Percentiles rank a stretch among this genome's conserved stretches.
Conservation (phyloP, 2,888 invertebrate genomes). For the Autographa gamma region DNA sequence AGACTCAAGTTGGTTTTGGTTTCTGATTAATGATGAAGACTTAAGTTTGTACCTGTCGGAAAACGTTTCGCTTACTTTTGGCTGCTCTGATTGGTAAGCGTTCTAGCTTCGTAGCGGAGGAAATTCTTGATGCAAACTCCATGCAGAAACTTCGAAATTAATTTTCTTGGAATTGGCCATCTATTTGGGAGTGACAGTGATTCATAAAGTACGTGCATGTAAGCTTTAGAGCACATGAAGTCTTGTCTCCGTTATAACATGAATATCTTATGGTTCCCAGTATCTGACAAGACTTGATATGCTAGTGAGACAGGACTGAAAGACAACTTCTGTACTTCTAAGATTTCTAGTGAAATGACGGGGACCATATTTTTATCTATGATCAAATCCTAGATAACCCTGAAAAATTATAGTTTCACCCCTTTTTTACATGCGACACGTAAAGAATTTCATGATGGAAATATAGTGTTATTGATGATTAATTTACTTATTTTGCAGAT, state of each 20-base stretch:
- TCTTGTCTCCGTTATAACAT: too few species aligned
- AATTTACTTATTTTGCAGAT: not conserved
- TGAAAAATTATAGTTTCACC: too few species aligned
- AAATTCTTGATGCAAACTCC: slow-evolving; percentile 44
- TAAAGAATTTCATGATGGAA: too few species aligned
- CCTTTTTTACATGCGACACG: too few species aligned
- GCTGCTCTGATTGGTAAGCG: not conserved
- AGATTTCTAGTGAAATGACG: too few species aligned
- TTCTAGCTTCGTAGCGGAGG: slow-evolving; percentile 10
- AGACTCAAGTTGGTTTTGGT: slow-evolving; percentile 26
- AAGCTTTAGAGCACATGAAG: not conserved
- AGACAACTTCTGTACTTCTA: too few species aligned
- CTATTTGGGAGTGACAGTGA: slow-evolving; percentile 9
- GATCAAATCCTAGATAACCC: too few species aligned
- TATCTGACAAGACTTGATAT: not conserved
- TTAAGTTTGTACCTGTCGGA: slow-evolving; percentile 17
- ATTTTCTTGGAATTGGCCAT: slow-evolving; percentile 28
- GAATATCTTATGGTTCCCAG: too few species aligned
- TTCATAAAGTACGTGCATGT: not conserved
- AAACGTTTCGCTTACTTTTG: slow-evolving; percentile 4
- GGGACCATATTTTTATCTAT: too few species aligned
- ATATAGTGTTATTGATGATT: too few species aligned
- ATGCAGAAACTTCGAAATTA: slow-evolving; percentile 38
- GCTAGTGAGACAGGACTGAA: not conserved
- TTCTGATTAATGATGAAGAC: slow-evolving; percentile 41